phyloP scores from a whole-genome alignment of 2,113 vertebrate species.

The Machaerirhynchus nigripectus region DNA sequence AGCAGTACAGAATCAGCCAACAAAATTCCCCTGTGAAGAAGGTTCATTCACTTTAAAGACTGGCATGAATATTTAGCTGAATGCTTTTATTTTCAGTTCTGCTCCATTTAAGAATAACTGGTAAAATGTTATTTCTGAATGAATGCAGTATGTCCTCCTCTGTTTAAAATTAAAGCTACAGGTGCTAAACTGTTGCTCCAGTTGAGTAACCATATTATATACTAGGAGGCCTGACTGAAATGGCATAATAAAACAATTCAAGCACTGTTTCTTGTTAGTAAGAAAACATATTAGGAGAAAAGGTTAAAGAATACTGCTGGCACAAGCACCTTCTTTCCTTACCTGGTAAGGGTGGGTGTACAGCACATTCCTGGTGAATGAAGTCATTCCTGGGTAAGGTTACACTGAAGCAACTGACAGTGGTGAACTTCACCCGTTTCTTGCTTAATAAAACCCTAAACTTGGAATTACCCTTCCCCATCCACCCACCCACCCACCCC shows the following conservation, averaged over 20 bases:
- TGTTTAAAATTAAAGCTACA: neutral
- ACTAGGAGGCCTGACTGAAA: neutral
- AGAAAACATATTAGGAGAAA: neutral
- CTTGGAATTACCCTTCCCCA: neutral
- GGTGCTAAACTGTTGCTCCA: neutral
- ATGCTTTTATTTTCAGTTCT: neutral
- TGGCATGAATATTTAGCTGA: neutral
- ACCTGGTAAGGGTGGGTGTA: neutral
- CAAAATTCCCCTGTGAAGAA: neutral
- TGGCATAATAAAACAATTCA: neutral
- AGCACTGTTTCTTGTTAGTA: neutral
- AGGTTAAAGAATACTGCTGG: neutral
- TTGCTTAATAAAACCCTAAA: neutral
- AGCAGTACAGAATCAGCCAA: neutral
- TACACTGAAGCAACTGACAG: neutral
- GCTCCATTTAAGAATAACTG: neutral
- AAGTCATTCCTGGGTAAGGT: neutral
- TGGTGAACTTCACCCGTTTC: neutral
- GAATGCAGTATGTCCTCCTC: neutral
- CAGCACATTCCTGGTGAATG: neutral
- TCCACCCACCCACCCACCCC: accelerated
- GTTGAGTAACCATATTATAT: neutral
- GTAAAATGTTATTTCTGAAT: neutral
- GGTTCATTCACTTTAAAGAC: neutral
- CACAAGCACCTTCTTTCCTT: neutral